Evolutionary conservation across 2,888 invertebrate genomes (phyloP).

Genomic region (Zaprionus lineosus): DNA sequence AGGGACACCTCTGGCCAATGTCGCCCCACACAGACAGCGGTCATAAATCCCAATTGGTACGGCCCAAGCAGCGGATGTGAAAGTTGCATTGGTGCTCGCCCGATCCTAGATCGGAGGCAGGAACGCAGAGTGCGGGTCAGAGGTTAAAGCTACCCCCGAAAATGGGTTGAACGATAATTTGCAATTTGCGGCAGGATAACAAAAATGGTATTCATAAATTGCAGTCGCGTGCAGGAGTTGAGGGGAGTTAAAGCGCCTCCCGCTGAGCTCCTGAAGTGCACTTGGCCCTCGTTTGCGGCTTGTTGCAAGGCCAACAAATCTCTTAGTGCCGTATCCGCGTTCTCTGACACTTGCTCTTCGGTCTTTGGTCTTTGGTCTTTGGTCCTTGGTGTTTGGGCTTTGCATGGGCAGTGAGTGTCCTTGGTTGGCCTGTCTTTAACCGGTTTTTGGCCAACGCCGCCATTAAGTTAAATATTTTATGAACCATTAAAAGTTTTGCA

Average conservation of each 20-base stretch:
- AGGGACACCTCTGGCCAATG: conserved; percentile 57
- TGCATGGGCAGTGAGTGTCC: conserved; percentile 6
- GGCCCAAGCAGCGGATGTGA: no score
- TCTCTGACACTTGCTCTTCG: conserved; percentile 3
- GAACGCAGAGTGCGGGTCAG: conserved; percentile 20
- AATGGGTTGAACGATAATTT: conserved; percentile 68
- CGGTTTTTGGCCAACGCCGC: conserved; percentile 29
- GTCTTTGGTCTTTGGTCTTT: conserved; percentile 24
- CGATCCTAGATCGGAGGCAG: not conserved
- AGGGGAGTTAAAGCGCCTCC: not conserved
- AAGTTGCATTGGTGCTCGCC: no score
- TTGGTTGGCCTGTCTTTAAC: conserved; percentile 13
- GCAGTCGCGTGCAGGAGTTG: conserved; percentile 37
- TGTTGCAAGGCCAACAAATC: conserved; percentile 75
- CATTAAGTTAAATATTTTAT: conserved; percentile 79
- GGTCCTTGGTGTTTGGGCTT: conserved; percentile 6
- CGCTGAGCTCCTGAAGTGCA: conserved; percentile 12
- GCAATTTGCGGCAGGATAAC: conserved; percentile 68
- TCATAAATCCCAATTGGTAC: conserved; percentile 47
- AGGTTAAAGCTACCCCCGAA: conserved; percentile 62
- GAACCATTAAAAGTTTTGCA: conserved; percentile 79
- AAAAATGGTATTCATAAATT: conserved; percentile 55
- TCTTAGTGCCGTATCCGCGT: conserved; percentile 23
- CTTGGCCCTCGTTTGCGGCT: conserved; percentile 61
- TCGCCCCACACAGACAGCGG: conserved; percentile 20